A percentile compares a stretch with the other conserved stretches of the same genome.
phyloP scores from a whole-genome alignment of 2,797 vertebrate genomes.

The Picus viridis region DNA sequence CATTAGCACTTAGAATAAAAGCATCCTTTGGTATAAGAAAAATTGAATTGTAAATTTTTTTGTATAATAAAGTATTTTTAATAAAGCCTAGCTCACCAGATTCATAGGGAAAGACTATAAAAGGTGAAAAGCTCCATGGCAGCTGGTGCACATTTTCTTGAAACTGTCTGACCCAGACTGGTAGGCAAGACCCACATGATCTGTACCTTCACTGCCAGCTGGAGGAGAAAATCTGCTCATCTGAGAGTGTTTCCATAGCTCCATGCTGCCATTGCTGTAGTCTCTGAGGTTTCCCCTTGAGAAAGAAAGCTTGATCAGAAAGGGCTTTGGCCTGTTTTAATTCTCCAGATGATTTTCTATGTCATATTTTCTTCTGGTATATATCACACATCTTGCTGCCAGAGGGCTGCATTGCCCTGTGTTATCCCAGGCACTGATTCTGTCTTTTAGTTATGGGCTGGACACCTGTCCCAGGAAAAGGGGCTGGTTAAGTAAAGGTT shows the following conservation, averaged over 20 bases:
- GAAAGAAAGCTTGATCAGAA: neutral
- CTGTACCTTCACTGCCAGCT: neutral
- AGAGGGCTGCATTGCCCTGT: neutral
- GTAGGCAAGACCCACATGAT: neutral
- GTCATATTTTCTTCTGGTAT: neutral
- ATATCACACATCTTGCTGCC: accelerated
- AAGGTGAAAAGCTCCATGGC: neutral
- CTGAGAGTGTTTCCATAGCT: neutral
- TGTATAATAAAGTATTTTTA: neutral
- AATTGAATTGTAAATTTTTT: neutral
- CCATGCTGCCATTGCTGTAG: neutral
- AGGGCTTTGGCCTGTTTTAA: neutral
- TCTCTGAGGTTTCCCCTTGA: neutral
- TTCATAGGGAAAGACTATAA: neutral
- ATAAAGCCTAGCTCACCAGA: neutral
- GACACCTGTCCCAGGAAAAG: neutral
- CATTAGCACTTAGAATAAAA: neutral
- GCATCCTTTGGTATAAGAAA: neutral
- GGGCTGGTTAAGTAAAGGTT: neutral
- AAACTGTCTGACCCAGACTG: neutral
- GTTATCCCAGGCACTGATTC: accelerated
- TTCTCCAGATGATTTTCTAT: neutral
- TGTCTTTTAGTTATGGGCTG: neutral
- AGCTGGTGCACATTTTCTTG: neutral
- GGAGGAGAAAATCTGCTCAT: neutral